These are phyloP conservation scores for Scaptomyza tumidula DNA, from an alignment of 2,888 invertebrate species.

Conservation along the genomic window DNA sequence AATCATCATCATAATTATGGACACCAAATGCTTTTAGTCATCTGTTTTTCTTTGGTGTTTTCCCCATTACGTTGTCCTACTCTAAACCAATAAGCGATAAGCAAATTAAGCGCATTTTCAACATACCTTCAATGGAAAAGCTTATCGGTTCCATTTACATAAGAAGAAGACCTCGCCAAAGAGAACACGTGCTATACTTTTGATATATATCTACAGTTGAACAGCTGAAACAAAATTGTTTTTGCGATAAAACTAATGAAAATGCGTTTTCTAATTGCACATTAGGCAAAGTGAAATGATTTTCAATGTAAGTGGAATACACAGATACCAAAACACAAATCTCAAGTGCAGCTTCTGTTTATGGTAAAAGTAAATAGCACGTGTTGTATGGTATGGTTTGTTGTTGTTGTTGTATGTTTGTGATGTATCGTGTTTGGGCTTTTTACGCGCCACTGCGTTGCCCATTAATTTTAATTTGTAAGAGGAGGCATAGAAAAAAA, in stretches of 20 bases:
- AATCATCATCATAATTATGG: conserved; percentile 46
- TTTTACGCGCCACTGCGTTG: conserved; percentile 75
- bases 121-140: conserved; percentile 57
- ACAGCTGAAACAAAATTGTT: conserved; percentile 66
- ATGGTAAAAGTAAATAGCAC: conserved; percentile 30
- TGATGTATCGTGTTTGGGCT: conserved; percentile 61
- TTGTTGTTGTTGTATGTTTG: conserved; percentile 4
- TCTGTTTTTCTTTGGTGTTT: conserved; percentile 55
- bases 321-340: conserved; percentile 11
- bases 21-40: conserved; percentile 75
- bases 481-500: conserved; percentile 40
- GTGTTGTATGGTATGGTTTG: conserved; percentile 23
- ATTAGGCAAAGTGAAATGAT: conserved; percentile 82
- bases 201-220: background rate
- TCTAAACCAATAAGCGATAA: conserved; percentile 46
- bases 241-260: conserved; percentile 81
- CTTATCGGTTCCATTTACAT: conserved; percentile 63
- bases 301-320: conserved; percentile 64
- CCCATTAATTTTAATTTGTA: conserved; percentile 82
- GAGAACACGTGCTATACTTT: conserved; percentile 40
- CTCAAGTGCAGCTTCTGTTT: conserved; percentile 82
- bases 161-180: conserved; percentile 1
- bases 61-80: background rate
- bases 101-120: conserved; percentile 64
- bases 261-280: conserved; percentile 82